These are phyloP conservation scores for Tinamus guttatus DNA, from an alignment of 2,113 vertebrate genomes.

Conservation along the genomic window DNA sequence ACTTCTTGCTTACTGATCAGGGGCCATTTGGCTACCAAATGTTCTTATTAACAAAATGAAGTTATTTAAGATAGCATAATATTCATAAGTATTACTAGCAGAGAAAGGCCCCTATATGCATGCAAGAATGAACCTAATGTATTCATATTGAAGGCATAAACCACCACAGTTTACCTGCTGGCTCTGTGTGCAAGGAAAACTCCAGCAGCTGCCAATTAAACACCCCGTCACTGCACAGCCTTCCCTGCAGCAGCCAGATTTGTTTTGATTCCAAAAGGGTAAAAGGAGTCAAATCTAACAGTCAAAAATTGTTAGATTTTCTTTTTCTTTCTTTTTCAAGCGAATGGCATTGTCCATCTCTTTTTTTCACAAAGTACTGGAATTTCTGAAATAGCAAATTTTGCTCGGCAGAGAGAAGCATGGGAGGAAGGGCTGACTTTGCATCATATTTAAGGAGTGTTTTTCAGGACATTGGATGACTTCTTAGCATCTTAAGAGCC, in stretches of 20 bases:
- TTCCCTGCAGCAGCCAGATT: not conserved
- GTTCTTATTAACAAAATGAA: not conserved
- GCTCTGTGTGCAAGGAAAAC: not conserved
- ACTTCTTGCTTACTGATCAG: not conserved
- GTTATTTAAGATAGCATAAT: not conserved
- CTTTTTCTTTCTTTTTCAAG: not conserved
- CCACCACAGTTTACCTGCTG: not conserved
- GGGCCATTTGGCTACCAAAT: not conserved
- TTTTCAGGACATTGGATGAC: not conserved
- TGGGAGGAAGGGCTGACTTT: not conserved
- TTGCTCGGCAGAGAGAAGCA: fast-evolving
- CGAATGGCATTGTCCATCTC: not conserved
- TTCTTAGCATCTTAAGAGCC: not conserved
- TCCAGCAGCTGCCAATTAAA: not conserved
- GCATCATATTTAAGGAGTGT: not conserved
- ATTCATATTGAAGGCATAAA: not conserved
- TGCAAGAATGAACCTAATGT: not conserved
- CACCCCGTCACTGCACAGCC: fast-evolving
- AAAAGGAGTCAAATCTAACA: not conserved
- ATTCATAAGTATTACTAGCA: not conserved
- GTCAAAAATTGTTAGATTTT: not conserved
- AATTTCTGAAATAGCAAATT: not conserved
- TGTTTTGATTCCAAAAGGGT: fast-evolving
- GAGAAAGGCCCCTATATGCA: not conserved
- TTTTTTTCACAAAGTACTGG: not conserved